These are phyloP conservation scores for Recurvirostra avosetta DNA, from an alignment of 2,113 vertebrate species.

Conservation along the genomic window DNA sequence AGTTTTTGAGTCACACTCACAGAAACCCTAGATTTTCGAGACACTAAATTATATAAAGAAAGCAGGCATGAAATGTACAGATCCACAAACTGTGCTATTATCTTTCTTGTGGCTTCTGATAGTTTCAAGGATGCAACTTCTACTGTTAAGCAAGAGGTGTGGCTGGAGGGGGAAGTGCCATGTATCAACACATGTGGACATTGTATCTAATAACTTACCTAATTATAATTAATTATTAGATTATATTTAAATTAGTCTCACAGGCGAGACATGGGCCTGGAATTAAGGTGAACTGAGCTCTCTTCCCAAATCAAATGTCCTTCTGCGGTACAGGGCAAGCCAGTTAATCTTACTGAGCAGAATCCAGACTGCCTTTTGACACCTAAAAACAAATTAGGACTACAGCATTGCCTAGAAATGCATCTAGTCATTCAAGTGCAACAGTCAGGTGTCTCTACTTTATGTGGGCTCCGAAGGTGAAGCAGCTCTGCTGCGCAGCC, in stretches of 20 bases:
- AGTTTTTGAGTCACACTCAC: background rate
- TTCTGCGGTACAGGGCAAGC: background rate
- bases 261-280: fast-evolving
- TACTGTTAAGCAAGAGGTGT: background rate
- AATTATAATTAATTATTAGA: background rate
- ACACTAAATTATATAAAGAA: background rate
- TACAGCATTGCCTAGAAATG: background rate
- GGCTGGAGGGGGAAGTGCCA: background rate
- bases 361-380: background rate
- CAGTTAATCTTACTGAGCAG: background rate
- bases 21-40: background rate
- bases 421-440: background rate
- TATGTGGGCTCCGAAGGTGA: background rate
- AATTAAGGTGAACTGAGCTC: background rate
- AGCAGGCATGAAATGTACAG: background rate
- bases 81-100: background rate
- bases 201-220: background rate
- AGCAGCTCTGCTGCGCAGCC: background rate
- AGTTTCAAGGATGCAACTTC: background rate
- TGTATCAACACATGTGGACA: fast-evolving
- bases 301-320: background rate
- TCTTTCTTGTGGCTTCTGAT: background rate
- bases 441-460: background rate
- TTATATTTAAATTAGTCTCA: background rate
- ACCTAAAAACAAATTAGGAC: background rate